Evolutionary conservation across 2,888 invertebrate species (phyloP), one percentile per base, ranked within the genome.

Genomic region (Geophilus truncorum): DNA sequence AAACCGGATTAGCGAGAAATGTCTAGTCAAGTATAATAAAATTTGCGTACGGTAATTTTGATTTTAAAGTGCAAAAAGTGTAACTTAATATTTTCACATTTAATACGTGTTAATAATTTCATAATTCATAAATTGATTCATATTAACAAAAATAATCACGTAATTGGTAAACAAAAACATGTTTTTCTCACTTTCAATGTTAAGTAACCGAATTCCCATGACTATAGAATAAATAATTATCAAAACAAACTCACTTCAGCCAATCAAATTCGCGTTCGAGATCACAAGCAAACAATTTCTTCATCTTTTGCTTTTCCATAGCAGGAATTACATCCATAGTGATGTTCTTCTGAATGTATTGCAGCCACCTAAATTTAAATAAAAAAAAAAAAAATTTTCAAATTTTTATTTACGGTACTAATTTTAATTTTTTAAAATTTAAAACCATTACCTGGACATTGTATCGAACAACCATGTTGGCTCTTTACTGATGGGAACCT

Each of bases 381-480:
- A 76, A 28, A 76, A 10, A 4, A 9, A 9, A 51, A 57, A 57
- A 23, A 57, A 18, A 21, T 7, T 18, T 5, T 51, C 21, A 57
- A 21, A 57, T 57, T 57, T 32, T 15, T 45, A 5, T 40, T 6
- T 12, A 6, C 36, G 15, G 15, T 15, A n/a, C 18, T 9, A 40
- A 45, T 45, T n/a, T n/a, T 45, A 15, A 23, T 15, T n/a, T 12
- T 5, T 4, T 10, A 76, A 23, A 30, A n/a, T 77, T 77, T 18
- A 77, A 12, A 92, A 57, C 9, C 10, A 86, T 93, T 93, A 96
- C 85, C 93, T 92, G 30, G 90, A 90, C 89, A 96, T 93, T 2
- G 94, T 96, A 85, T 96, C 94, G 93, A 95, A 96, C 0, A 98
- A 87, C 95, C 97, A 98, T 81, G 93, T 92, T 0, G 98, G 97